A percentile compares a stretch with the other conserved stretches of the same genome.
These are phyloP conservation scores for Rhinophrynus dorsalis DNA, from an alignment of 2,797 vertebrate species.

Conservation along the genomic window DNA sequence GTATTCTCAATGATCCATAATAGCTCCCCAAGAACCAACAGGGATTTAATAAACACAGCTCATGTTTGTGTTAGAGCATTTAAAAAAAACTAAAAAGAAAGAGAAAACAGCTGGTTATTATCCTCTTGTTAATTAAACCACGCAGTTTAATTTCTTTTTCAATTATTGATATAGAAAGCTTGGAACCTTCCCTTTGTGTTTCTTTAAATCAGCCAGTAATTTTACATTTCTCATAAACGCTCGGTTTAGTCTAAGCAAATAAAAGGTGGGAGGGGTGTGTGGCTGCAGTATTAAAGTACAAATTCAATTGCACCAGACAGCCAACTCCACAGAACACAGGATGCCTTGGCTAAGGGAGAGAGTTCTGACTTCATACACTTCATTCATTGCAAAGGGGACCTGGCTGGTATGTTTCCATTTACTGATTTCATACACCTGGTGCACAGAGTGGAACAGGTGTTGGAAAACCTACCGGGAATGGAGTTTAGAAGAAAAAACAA, in stretches of 20 bases:
- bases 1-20: conserved; percentile 34
- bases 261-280: conserved; percentile 14
- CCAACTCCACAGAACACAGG: conserved; percentile 72
- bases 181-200: conserved; percentile 31
- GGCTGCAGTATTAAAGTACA: conserved; percentile 61
- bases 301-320: conserved; percentile 63
- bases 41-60: conserved; percentile 36
- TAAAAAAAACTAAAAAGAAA: too few relatives aligned
- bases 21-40: conserved; percentile 43
- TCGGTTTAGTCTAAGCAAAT: conserved; percentile 16
- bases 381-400: conserved; percentile 52
- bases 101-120: conserved; percentile 57
- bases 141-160: conserved; percentile 51
- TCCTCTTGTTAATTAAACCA: conserved; percentile 47
- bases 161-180: conserved; percentile 43
- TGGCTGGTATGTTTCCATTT: conserved; percentile 63
- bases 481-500: conserved; percentile 32
- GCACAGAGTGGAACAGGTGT: conserved; percentile 74
- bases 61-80: conserved; percentile 42
- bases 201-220: conserved; percentile 33
- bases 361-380: conserved; percentile 50
- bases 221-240: conserved; percentile 15
- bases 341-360: conserved; percentile 64
- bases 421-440: conserved; percentile 70
- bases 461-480: conserved; percentile 59